These are phyloP conservation scores for Zelostemma sp. DNA, from an alignment of 1,140 invertebrate species.

Conservation along the genomic window DNA sequence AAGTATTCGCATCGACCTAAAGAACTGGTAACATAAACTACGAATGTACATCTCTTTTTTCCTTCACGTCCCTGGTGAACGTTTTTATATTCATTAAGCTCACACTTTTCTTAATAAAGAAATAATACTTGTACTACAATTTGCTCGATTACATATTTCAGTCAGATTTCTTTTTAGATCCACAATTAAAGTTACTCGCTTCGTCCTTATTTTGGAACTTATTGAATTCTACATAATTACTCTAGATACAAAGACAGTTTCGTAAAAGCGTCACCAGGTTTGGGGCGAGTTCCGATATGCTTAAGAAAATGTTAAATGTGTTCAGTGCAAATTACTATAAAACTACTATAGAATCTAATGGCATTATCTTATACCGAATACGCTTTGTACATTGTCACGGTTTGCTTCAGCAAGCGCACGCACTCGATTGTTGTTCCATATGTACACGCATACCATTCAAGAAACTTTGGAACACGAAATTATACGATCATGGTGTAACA, in stretches of 20 bases:
- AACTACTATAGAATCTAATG: conserved; percentile 28
- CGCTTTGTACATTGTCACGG: conserved; percentile 38
- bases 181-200: not conserved
- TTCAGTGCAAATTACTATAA: conserved; percentile 3
- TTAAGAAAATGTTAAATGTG: not conserved
- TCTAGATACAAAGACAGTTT: conserved; percentile 2
- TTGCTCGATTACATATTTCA: not conserved
- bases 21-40: not conserved
- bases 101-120: not conserved
- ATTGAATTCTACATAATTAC: not conserved
- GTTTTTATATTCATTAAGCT: not conserved
- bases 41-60: not conserved
- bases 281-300: not conserved
- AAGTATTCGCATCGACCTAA: not conserved
- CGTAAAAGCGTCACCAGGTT: not conserved
- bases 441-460: not conserved
- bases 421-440: not conserved
- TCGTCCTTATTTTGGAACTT: not conserved
- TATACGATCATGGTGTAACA: not conserved
- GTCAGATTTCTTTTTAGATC: not conserved
- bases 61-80: not conserved
- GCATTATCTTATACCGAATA: conserved; percentile 41
- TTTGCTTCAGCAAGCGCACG: conserved; percentile 8
- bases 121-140: not conserved
- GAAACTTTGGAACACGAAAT: not conserved